phyloP scores from a whole-genome alignment of 2,888 invertebrate species.

The Chloroclysta siterata region DNA sequence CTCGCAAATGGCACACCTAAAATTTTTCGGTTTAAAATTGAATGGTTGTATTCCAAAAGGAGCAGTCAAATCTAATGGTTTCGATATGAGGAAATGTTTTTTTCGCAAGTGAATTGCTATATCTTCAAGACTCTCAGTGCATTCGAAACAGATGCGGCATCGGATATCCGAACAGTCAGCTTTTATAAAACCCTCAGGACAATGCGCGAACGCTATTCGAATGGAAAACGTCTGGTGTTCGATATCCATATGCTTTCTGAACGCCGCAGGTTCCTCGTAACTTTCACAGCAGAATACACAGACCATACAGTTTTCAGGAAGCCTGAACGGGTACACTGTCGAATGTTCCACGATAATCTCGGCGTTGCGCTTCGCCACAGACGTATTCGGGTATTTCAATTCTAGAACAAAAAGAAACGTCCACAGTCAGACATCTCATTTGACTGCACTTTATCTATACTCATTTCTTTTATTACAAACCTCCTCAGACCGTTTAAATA shows the following conservation, averaged over 20 bases:
- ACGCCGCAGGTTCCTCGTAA: conserved; percentile 62
- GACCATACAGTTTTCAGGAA: conserved; percentile 70
- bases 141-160: conserved; percentile 47
- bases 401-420: conserved; percentile 82
- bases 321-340: conserved; percentile 78
- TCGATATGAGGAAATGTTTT: conserved; percentile 30
- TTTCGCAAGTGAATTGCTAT: conserved; percentile 45
- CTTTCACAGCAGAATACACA: conserved; percentile 76
- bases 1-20: conserved; percentile 48
- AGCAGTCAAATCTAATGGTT: conserved; percentile 22
- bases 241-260: conserved; percentile 68
- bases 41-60: conserved; percentile 49
- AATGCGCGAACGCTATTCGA: conserved; percentile 66
- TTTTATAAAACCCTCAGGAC: conserved; percentile 43
- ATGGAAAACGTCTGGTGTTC: conserved; percentile 68
- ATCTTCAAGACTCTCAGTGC: conserved; percentile 38
- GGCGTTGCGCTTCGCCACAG: conserved; percentile 70
- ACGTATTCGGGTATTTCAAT: conserved; percentile 64
- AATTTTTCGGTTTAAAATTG: conserved; percentile 42
- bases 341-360: conserved; percentile 74
- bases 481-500: no score
- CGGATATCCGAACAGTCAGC: conserved; percentile 51
- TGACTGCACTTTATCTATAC: neutral
- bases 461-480: neutral
- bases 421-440: conserved; percentile 44